Base-by-base conservation (phyloP, 2,113 vertebrate genomes). In the Motacilla alba region DNA sequence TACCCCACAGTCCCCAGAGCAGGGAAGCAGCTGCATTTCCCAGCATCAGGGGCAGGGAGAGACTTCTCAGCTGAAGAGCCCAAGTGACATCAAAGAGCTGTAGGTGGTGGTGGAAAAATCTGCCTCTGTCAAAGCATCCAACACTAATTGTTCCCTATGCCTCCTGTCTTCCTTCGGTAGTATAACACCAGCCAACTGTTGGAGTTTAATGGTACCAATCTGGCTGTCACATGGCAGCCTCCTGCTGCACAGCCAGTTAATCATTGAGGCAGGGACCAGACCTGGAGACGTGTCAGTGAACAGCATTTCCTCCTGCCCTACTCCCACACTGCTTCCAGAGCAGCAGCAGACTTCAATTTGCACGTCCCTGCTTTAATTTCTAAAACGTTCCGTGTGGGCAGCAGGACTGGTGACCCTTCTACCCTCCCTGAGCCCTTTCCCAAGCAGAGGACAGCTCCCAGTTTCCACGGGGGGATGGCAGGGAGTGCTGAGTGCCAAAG, bases 171-270 rank as follows among this genome's bases (percentile, higher is more conserved):
- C 56, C 37, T 50, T 50, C 70, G 68, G 2, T 0, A 13, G 14
- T 23, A 1, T 2, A 62, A 69, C 0, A 56, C 26, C 35, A 64
- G 14, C 24, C 58, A 78, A 6, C 56, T 5, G n/a, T 0, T 24
- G 70, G 76, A 49, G 23, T 30, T 37, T 30, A 66, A 56, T 27
- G 56, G 80, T 19, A 37, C 26, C 3, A 2, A 1, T 12, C 21
- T 18, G 52, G 52, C 52, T 50, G 46, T 89, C 74, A 52, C 69
- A n/a, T 23, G 77, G 58, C 53, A 67, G 83, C 47, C 63, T 78
- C 47, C 72, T 64, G 76, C 73, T 56, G 33, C 24, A 5, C 1
- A 44, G 58, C 52, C 37, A 47, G 55, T 90, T 31, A 78, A 90
- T 86, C 64, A 70, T 8, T 43, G 52, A 60, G 49, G 81, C 62